These are phyloP conservation scores for Cryptotermes secundus DNA, from an alignment of 1,140 invertebrate genomes.

Conservation along the genomic window DNA sequence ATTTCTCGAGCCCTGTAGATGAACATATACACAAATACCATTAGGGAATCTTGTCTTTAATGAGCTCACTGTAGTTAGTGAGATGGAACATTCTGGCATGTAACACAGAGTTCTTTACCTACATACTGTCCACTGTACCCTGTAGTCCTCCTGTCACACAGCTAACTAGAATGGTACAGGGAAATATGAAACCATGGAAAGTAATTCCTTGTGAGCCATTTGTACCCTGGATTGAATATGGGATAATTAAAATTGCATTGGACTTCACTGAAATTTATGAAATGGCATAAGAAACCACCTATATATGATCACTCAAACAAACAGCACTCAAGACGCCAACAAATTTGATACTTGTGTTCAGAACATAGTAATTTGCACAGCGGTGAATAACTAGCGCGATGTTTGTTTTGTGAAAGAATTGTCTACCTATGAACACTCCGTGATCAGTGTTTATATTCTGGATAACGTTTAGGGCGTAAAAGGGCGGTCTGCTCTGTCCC, in stretches of 20 bases:
- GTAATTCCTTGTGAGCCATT: constrained; percentile 16
- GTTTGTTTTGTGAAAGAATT: not conserved
- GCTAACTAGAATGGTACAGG: not conserved
- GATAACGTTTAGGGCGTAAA: constrained; percentile 53
- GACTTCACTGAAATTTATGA: not conserved
- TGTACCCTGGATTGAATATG: not conserved
- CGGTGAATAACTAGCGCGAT: not conserved
- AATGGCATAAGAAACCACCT: constrained; percentile 5
- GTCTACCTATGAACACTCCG: not conserved
- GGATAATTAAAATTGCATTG: constrained; percentile 4
- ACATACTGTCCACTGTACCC: not conserved
- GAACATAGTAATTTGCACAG: not conserved
- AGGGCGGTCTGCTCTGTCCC: constrained; percentile 47
- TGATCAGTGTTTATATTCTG: constrained; percentile 62
- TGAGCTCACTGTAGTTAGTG: not conserved
- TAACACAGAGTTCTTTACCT: not conserved
- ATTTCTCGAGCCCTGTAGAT: not conserved
- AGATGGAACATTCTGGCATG: not conserved
- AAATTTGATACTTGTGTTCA: not conserved
- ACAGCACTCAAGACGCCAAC: not conserved
- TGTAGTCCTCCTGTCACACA: not conserved
- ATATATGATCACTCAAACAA: constrained; percentile 1
- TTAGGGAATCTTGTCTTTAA: not conserved
- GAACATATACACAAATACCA: constrained; percentile 17
- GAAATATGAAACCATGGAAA: constrained; percentile 2